Percentiles rank a stretch among this genome's conserved stretches.
These are phyloP conservation scores for Aleiodes leptofemur DNA, from an alignment of 2,888 invertebrate genomes.

Conservation along the genomic window DNA sequence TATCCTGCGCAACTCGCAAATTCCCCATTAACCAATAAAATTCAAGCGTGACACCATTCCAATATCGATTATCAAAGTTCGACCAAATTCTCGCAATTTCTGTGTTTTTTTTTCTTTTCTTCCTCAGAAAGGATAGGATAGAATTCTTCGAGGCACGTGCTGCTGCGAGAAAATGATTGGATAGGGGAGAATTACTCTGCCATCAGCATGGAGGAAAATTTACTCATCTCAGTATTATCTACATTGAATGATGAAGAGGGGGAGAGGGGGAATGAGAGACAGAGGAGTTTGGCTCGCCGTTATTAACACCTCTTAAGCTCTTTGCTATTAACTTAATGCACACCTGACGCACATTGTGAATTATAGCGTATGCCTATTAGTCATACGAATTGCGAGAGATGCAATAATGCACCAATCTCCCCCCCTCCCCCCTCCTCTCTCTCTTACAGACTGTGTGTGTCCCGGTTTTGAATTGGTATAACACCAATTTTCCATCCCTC, in stretches of 20 bases:
- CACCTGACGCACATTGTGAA: constrained; percentile 57
- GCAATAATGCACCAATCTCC: constrained; percentile 37
- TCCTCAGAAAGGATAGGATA: too few species aligned
- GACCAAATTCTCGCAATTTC: too few species aligned
- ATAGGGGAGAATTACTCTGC: too few species aligned
- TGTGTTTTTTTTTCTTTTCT: too few species aligned
- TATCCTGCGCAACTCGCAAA: too few species aligned
- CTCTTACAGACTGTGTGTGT: background rate
- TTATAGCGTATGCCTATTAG: constrained; percentile 55
- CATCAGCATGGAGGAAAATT: too few species aligned
- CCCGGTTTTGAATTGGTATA: background rate
- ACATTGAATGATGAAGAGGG: background rate
- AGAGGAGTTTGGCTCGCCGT: constrained; percentile 38
- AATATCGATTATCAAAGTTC: too few species aligned
- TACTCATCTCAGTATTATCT: background rate
- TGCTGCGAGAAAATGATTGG: too few species aligned
- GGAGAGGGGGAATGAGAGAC: constrained; percentile 18
- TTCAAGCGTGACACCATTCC: too few species aligned
- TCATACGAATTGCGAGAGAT: constrained; percentile 50
- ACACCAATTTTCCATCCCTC: background rate
- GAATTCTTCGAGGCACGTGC: too few species aligned
- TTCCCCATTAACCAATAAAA: too few species aligned
- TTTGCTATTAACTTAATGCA: constrained; percentile 55
- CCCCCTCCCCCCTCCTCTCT: background rate
- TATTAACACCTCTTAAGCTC: constrained; percentile 57